Conservation (phyloP, 2,888 invertebrate genomes). For the Hirtodrosophila histrioides region DNA sequence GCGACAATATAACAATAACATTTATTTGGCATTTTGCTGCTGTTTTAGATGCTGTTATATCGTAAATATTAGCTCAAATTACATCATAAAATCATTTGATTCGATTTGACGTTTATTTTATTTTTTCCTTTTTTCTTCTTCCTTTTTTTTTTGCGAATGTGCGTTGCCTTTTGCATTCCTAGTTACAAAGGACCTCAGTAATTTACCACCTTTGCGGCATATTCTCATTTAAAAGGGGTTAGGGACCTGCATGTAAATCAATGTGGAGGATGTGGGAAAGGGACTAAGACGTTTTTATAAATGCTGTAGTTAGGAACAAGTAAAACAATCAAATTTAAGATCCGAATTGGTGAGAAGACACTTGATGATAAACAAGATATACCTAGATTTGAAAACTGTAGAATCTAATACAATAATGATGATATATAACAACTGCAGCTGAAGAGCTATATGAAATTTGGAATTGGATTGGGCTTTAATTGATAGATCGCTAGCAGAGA, state of each 20-base stretch:
- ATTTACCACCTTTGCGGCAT: constrained; percentile 57
- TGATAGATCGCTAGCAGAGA: too few species aligned
- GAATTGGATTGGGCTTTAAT: too few species aligned
- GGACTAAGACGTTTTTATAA: too few species aligned
- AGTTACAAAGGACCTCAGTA: constrained; percentile 7
- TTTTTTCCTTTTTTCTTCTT: constrained; percentile 40
- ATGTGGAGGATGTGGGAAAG: not conserved
- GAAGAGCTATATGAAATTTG: too few species aligned
- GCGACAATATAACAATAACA: constrained; percentile 84
- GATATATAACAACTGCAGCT: too few species aligned
- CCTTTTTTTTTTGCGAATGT: constrained; percentile 2
- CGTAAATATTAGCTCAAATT: constrained; percentile 84
- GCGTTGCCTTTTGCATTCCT: constrained; percentile 27
- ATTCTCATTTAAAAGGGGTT: constrained; percentile 18
- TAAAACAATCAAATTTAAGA: too few species aligned
- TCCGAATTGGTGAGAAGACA: too few species aligned
- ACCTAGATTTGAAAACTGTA: too few species aligned
- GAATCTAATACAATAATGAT: too few species aligned
- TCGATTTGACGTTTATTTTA: constrained; percentile 84
- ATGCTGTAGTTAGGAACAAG: too few species aligned
- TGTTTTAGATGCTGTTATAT: constrained; percentile 84
- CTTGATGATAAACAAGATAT: too few species aligned
- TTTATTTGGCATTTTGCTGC: constrained; percentile 83
- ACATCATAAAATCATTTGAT: constrained; percentile 84
- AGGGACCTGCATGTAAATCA: constrained; percentile 30